These are phyloP conservation scores for Orcinus orca DNA, from an alignment of 2,113 vertebrate genomes.

Conservation along the genomic window DNA sequence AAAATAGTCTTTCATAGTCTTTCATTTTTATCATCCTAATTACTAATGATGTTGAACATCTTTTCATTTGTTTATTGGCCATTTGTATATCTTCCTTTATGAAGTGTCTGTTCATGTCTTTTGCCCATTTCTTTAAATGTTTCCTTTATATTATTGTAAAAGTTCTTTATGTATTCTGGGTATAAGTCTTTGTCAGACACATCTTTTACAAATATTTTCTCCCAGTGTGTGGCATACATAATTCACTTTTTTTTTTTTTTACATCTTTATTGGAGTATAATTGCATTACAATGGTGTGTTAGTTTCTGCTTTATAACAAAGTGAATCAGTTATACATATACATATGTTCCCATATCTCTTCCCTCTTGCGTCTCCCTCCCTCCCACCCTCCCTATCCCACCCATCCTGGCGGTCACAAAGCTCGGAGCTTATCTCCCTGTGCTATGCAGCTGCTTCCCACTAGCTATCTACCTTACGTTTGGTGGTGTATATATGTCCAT, in stretches of 20 bases:
- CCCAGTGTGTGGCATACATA: neutral
- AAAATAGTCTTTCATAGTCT: constrained; percentile 26
- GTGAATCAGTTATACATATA: too few relatives aligned
- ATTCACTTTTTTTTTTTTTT: neutral
- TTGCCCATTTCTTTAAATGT: neutral
- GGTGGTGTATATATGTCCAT: too few relatives aligned
- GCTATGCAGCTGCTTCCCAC: too few relatives aligned
- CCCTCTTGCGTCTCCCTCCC: too few relatives aligned
- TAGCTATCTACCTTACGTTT: too few relatives aligned
- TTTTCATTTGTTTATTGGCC: constrained; percentile 1
- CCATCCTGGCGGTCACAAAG: too few relatives aligned
- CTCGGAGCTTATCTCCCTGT: too few relatives aligned
- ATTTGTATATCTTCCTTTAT: neutral
- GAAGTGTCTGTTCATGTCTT: neutral
- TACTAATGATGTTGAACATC: neutral
- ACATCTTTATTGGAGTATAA: too few relatives aligned
- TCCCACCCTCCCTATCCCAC: too few relatives aligned
- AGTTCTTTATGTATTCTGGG: neutral
- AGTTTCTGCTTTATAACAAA: too few relatives aligned
- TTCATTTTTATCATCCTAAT: neutral
- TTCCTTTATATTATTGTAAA: neutral
- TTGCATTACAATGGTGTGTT: too few relatives aligned
- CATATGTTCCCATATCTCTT: too few relatives aligned
- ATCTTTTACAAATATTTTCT: neutral
- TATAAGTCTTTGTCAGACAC: neutral